These are phyloP conservation scores for Parnassius glacialis DNA, from an alignment of 2,888 invertebrate species.

Conservation along the genomic window DNA sequence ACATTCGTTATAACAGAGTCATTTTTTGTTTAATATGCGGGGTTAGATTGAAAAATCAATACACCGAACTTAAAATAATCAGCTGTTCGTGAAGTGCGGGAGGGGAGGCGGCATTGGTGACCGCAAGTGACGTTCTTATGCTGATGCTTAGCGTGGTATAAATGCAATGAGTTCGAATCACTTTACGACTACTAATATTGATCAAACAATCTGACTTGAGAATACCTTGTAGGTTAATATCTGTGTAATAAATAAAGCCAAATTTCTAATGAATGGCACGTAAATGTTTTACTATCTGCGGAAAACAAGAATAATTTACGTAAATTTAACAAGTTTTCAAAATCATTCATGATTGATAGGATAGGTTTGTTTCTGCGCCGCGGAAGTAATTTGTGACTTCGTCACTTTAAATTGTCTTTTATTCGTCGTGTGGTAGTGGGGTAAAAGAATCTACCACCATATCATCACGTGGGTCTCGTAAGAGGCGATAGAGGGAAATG, in stretches of 20 bases:
- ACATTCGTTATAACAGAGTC: slow-evolving; percentile 30
- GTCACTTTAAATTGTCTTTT: slow-evolving; percentile 23
- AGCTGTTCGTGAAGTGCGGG: slow-evolving; percentile 74
- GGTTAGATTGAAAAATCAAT: slow-evolving; percentile 79
- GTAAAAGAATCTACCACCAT: too few species aligned
- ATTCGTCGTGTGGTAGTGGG: too few species aligned
- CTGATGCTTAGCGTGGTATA: slow-evolving; percentile 46
- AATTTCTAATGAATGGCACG: too few species aligned
- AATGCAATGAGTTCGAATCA: slow-evolving; percentile 28
- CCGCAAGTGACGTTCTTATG: slow-evolving; percentile 55
- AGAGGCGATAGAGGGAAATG: too few species aligned
- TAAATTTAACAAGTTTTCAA: slow-evolving; percentile 2
- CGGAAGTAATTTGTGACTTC: slow-evolving; percentile 38
- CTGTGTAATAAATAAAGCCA: too few species aligned
- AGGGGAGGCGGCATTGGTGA: slow-evolving; percentile 61
- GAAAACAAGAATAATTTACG: too few species aligned
- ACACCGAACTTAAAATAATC: slow-evolving; percentile 74
- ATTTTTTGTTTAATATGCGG: slow-evolving; percentile 45
- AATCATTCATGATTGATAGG: slow-evolving; percentile 26
- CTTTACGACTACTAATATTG: not conserved
- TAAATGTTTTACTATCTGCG: too few species aligned
- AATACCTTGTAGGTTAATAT: too few species aligned
- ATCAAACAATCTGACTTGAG: too few species aligned
- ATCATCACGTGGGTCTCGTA: too few species aligned
- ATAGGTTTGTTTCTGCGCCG: slow-evolving; percentile 40